These are phyloP conservation scores for Notodonta ziczac DNA, from an alignment of 2,888 invertebrate species.

Conservation along the genomic window DNA sequence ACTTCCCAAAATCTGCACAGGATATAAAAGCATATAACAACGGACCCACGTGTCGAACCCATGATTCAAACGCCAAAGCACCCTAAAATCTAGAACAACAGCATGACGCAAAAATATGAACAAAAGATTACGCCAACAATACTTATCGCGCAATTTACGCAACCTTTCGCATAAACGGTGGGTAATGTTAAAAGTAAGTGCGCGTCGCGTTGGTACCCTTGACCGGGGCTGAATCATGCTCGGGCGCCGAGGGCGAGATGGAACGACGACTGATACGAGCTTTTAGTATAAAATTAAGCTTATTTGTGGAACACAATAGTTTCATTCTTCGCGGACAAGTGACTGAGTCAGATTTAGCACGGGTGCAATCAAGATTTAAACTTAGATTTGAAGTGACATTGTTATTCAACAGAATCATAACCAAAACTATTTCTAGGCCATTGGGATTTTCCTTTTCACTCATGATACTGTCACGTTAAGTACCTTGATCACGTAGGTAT, in stretches of 20 bases:
- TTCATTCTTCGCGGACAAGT: neutral
- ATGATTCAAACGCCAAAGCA: conserved; percentile 1
- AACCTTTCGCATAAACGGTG: conserved; percentile 32
- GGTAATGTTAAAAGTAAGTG: conserved; percentile 38
- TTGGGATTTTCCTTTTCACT: too few species aligned
- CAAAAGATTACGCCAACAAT: conserved; percentile 36
- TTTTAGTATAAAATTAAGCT: conserved; percentile 5
- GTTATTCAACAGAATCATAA: too few species aligned
- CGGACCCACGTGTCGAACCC: neutral
- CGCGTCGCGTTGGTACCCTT: conserved; percentile 44
- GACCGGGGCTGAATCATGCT: conserved; percentile 54
- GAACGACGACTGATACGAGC: conserved; percentile 11
- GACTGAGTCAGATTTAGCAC: neutral
- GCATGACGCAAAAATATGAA: conserved; percentile 22
- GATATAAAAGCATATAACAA: too few species aligned
- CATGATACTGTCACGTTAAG: too few species aligned
- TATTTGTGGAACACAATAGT: conserved; percentile 6
- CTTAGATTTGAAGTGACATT: too few species aligned
- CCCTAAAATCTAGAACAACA: conserved; percentile 30
- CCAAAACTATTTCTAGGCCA: too few species aligned
- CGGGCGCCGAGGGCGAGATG: conserved; percentile 29
- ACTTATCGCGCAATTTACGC: conserved; percentile 26
- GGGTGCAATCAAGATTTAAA: neutral
- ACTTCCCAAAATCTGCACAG: too few species aligned
- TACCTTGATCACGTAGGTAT: too few species aligned